A percentile compares a stretch with the other conserved stretches of the same genome.
These are phyloP conservation scores for Diorhabda sublineata DNA, from an alignment of 1,140 invertebrate genomes.

Conservation along the genomic window DNA sequence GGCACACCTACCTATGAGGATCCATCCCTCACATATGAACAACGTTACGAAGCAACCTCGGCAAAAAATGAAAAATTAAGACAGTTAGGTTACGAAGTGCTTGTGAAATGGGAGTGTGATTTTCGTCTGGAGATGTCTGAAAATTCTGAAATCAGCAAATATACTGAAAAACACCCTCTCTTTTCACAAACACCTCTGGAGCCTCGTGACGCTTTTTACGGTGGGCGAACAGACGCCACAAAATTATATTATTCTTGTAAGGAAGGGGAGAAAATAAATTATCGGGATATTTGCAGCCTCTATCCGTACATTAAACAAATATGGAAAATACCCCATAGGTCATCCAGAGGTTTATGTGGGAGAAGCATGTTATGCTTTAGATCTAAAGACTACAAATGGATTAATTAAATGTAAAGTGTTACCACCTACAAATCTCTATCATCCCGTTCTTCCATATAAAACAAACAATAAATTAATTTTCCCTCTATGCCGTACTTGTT, in stretches of 20 bases:
- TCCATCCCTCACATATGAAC: neutral
- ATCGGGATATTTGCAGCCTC: conserved; percentile 40
- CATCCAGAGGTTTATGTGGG: conserved; percentile 35
- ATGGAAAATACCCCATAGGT: conserved; percentile 41
- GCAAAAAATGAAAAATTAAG: neutral
- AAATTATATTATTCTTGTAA: conserved; percentile 19
- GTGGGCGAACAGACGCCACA: conserved; percentile 19
- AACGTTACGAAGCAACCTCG: neutral
- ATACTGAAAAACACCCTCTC: conserved; percentile 3
- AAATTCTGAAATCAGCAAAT: conserved; percentile 5
- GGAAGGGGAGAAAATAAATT: conserved; percentile 39
- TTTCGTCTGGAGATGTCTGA: neutral
- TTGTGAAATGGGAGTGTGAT: conserved; percentile 16
- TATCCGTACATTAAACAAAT: conserved; percentile 41
- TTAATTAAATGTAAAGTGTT: conserved; percentile 39
- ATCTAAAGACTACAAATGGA: conserved; percentile 25
- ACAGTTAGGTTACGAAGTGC: conserved; percentile 6
- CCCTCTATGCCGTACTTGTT: conserved; percentile 36
- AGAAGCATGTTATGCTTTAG: conserved; percentile 9
- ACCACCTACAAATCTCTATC: conserved; percentile 38
- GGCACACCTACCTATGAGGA: neutral
- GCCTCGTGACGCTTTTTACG: conserved; percentile 17
- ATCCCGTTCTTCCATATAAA: conserved; percentile 34
- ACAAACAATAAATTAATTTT: conserved; percentile 40
- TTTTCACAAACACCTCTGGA: conserved; percentile 4